Evolutionary conservation across 2,797 vertebrate genomes (phyloP).

Genomic region (Alfaro cultratus): DNA sequence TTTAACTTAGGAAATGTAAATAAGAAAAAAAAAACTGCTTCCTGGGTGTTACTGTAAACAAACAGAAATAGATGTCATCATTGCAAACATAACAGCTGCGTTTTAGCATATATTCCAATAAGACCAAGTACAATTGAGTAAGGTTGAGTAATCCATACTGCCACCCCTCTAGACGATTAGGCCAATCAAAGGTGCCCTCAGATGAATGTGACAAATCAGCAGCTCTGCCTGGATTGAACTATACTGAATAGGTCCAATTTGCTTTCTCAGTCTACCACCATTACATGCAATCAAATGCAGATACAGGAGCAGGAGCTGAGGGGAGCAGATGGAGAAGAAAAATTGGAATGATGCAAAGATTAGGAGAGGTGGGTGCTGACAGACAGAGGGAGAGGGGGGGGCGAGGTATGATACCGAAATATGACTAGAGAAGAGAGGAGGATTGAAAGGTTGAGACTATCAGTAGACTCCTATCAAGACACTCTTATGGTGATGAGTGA

Average conservation of each 20-base stretch:
- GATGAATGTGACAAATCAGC: conserved; percentile 72
- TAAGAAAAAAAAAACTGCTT: background rate
- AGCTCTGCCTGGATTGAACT: conserved; percentile 49
- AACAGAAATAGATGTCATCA: background rate
- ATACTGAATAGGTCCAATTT: conserved; percentile 72
- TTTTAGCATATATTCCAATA: conserved; percentile 12
- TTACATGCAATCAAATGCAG: conserved; percentile 76
- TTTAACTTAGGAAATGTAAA: background rate
- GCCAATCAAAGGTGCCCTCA: conserved; percentile 59
- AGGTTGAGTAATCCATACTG: conserved; percentile 24
- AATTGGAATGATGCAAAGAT: conserved; percentile 63
- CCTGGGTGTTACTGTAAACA: background rate
- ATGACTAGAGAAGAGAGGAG: conserved; percentile 23
- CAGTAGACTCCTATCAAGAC: conserved; percentile 60
- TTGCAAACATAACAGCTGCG: background rate
- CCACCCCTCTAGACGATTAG: conserved; percentile 51
- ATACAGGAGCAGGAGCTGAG: conserved; percentile 48
- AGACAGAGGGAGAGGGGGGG: conserved; percentile 22
- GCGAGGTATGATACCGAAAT: conserved; percentile 21
- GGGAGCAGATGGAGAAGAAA: conserved; percentile 46
- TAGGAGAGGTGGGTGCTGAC: conserved; percentile 25
- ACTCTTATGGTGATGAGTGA: conserved; percentile 46
- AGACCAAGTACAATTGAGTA: conserved; percentile 24
- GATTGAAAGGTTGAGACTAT: conserved; percentile 55
- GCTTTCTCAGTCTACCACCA: conserved; percentile 62